Evolutionary conservation across 2,888 invertebrate species (phyloP).

Genomic region (Philaethria dido): DNA sequence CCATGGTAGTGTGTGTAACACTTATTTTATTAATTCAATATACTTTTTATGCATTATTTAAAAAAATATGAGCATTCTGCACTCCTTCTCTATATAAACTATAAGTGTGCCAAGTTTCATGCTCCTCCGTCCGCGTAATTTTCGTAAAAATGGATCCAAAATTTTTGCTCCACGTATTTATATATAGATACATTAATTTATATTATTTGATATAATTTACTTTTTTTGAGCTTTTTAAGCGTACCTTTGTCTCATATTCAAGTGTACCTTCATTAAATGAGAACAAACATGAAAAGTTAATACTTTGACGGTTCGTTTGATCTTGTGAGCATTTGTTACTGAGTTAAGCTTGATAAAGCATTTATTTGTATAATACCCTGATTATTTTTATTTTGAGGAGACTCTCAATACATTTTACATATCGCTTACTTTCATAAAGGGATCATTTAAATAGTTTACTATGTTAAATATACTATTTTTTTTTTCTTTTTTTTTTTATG

Average conservation of each 20-base stretch:
- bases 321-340: constrained; percentile 17
- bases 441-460: neutral
- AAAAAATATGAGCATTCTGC: too few relatives aligned
- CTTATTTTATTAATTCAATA: too few relatives aligned
- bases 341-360: constrained; percentile 4
- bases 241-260: neutral
- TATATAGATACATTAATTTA: too few relatives aligned
- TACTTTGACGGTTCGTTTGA: constrained; percentile 16
- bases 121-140: too few relatives aligned
- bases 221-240: neutral
- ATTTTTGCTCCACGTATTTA: too few relatives aligned
- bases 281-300: constrained; percentile 7
- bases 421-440: neutral
- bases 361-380: constrained; percentile 20
- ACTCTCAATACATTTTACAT: constrained; percentile 9
- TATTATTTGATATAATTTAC: neutral
- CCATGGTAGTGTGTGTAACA: too few relatives aligned
- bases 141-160: too few relatives aligned
- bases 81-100: too few relatives aligned
- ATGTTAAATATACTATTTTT: too few relatives aligned
- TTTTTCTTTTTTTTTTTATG: too few relatives aligned
- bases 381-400: constrained; percentile 1
- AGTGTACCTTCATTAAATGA: constrained; percentile 4
- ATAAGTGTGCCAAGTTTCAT: too few relatives aligned
- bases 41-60: too few relatives aligned